These are phyloP conservation scores for Mus caroli DNA, from an alignment of 2,797 vertebrate species.

Conservation along the genomic window DNA sequence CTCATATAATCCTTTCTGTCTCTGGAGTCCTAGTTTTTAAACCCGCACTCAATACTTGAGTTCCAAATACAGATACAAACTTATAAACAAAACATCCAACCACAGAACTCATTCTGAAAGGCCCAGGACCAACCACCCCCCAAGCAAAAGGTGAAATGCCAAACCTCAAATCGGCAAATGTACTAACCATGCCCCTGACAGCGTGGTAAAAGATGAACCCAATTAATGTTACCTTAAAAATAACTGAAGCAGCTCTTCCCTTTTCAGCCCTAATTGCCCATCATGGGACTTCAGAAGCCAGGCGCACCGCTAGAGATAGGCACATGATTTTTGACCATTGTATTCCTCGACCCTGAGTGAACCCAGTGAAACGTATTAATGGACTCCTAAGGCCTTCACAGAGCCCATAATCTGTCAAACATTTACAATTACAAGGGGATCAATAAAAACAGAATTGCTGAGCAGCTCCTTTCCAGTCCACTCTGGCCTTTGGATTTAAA, in stretches of 20 bases:
- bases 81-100: slow-evolving; percentile 81
- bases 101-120: slow-evolving; percentile 81
- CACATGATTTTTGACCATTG: slow-evolving; percentile 37
- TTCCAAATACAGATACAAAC: slow-evolving; percentile 82
- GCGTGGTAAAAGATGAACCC: slow-evolving; percentile 62
- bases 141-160: slow-evolving; percentile 76
- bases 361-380: slow-evolving; percentile 27
- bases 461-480: slow-evolving; percentile 77
- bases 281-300: slow-evolving; percentile 31
- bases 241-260: slow-evolving; percentile 48
- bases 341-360: background rate
- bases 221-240: slow-evolving; percentile 81
- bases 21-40: slow-evolving; percentile 20
- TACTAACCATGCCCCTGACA: slow-evolving; percentile 42
- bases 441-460: slow-evolving; percentile 81
- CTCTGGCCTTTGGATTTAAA: slow-evolving; percentile 69
- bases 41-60: slow-evolving; percentile 34
- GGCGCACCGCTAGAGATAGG: background rate
- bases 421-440: slow-evolving; percentile 80
- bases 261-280: slow-evolving; percentile 32
- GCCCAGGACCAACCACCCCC: slow-evolving; percentile 71
- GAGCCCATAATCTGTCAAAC: slow-evolving; percentile 81
- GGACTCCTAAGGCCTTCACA: slow-evolving; percentile 64
- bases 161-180: slow-evolving; percentile 78
- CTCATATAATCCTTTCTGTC: slow-evolving; percentile 17